phyloP scores from a whole-genome alignment of 2,888 invertebrate genomes.

The Scelioninae gen. 1 region DNA sequence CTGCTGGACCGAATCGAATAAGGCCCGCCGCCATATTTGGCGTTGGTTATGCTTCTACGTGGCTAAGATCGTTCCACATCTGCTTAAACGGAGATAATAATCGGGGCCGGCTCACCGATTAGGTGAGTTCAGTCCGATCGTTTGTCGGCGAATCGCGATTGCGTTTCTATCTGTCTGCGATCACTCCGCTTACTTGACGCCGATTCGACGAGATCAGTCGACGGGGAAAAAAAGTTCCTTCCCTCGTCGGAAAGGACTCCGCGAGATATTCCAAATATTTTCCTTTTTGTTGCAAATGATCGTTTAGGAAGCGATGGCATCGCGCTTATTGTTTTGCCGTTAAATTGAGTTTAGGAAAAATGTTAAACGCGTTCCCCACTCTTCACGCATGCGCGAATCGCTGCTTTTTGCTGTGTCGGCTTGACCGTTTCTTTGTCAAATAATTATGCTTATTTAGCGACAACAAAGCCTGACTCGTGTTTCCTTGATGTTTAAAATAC shows the following conservation, averaged over 20 bases:
- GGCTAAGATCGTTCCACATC: constrained; percentile 71
- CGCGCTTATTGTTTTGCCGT: constrained; percentile 25
- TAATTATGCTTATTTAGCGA: constrained; percentile 33
- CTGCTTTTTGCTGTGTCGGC: constrained; percentile 11
- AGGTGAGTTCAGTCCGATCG: constrained; percentile 68
- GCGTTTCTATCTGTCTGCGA: constrained; percentile 70
- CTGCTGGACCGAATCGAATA: constrained; percentile 36
- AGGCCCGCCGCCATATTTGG: constrained; percentile 78
- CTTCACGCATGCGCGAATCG: not conserved
- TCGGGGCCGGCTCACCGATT: constrained; percentile 75
- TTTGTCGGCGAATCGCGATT: constrained; percentile 70
- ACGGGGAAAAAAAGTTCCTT: constrained; percentile 25
- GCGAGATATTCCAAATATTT: constrained; percentile 54
- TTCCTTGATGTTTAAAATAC: constrained; percentile 32
- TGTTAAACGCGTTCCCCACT: not conserved
- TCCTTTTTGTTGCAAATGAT: constrained; percentile 62
- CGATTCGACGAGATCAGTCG: constrained; percentile 61
- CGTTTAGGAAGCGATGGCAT: constrained; percentile 33
- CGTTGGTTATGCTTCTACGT: constrained; percentile 71
- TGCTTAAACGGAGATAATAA: constrained; percentile 77
- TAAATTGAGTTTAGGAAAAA: constrained; percentile 21
- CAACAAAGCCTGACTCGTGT: constrained; percentile 46
- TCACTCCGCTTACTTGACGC: constrained; percentile 64
- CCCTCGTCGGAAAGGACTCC: constrained; percentile 16
- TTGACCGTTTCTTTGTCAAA: constrained; percentile 24